phyloP scores from a whole-genome alignment of 2,113 vertebrate species.

The Melanocharis versteri region DNA sequence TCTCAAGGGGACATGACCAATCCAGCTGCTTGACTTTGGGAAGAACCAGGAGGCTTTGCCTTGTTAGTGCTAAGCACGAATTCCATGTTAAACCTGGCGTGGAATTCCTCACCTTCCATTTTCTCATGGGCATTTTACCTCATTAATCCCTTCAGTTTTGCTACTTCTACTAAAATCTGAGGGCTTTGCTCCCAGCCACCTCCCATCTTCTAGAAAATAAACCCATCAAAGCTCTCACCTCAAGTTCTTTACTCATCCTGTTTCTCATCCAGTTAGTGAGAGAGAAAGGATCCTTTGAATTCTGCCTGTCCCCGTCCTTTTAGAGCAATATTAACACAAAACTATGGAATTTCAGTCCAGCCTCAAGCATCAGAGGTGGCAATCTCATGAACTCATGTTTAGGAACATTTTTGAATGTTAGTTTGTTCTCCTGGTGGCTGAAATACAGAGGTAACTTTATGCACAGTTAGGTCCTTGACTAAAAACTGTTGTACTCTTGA shows the following conservation, averaged over 20 bases:
- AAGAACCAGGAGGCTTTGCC: neutral
- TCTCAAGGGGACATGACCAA: fast-evolving
- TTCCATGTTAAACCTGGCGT: fast-evolving
- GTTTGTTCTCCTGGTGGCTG: neutral
- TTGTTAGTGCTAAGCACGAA: neutral
- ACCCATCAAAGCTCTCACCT: neutral
- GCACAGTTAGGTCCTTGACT: neutral
- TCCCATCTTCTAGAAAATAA: neutral
- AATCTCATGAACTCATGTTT: neutral
- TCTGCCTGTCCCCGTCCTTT: neutral
- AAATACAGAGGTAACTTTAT: neutral
- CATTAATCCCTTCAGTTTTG: neutral
- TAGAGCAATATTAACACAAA: neutral
- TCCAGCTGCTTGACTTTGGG: neutral
- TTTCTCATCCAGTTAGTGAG: neutral
- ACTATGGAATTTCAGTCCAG: neutral
- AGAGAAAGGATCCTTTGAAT: neutral
- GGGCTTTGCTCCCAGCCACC: neutral
- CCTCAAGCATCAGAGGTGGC: neutral
- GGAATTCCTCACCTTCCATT: neutral
- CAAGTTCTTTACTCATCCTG: neutral
- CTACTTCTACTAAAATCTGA: neutral
- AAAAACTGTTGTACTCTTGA: neutral
- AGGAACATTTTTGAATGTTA: neutral
- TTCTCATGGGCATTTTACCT: neutral